Evolutionary conservation across 2,797 vertebrate genomes (phyloP), one percentile per base, ranked within the genome.

Genomic region (Carcharodon carcharias): DNA sequence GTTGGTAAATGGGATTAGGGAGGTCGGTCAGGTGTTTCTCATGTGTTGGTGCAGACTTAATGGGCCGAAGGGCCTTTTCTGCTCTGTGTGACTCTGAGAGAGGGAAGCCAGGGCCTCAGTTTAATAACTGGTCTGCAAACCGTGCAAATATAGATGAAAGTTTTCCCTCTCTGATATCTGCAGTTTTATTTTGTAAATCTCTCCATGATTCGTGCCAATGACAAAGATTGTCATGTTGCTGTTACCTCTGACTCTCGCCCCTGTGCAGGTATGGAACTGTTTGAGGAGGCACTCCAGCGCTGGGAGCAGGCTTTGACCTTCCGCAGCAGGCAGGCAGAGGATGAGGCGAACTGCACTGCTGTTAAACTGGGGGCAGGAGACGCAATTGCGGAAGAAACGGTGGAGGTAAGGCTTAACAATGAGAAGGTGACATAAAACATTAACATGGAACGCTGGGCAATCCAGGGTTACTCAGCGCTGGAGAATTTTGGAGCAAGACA

Each of bases 261-360:
- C 31, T 16, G 8, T 6, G 35, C 97, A 99, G 99, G 99, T 61
- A 99, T 99, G 99, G 99, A 99, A 97, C 97, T 99, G 96, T 99
- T 99, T 21, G 99, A 99, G 96, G 99, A 99, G 97, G 99, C 99
- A 0, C 97, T 99, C 77, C 98, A 98, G 40, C 98, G 99, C 11
- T 99, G 99, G 99, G 99, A 99, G 96, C 98, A 99, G 96, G 99
- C 99, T 0, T 96, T 99, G 4, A 98, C 98, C 0, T 99, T 99
- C 97, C 98, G 99, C 82, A 98, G 97, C 97, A 98, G 98, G 61
- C 98, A 98, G 96, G 97, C 97, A 0, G 99, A 99, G 54, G 99
- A 99, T 23, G 99, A 99, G 96, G 98, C 97, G 3, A 97, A 97
- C 96, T 99, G 98, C 96, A 97, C 97, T 8, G 98, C 98, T 0